Evolutionary conservation across 1,140 invertebrate species (phyloP).

Genomic region (Temnothorax curvispinosus): DNA sequence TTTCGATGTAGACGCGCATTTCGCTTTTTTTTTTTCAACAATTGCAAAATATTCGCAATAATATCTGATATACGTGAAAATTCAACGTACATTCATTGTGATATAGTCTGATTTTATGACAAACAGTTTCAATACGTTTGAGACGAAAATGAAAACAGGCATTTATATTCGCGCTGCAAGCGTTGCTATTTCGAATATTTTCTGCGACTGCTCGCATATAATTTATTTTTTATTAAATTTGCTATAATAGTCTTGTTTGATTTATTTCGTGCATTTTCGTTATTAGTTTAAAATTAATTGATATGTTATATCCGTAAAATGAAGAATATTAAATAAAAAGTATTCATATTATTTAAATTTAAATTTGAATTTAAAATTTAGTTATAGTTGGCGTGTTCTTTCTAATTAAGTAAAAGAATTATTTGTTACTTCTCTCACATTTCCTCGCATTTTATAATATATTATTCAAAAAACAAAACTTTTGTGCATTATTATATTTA

Average conservation of each 20-base stretch:
- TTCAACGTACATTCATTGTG: slow-evolving; percentile 10
- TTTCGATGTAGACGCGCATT: slow-evolving; percentile 30
- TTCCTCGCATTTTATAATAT: neutral
- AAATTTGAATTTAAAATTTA: neutral
- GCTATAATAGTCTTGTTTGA: neutral
- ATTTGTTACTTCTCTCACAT: neutral
- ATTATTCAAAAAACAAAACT: neutral
- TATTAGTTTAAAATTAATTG: slow-evolving; percentile 13
- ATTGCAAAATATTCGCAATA: slow-evolving; percentile 4
- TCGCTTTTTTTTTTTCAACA: neutral
- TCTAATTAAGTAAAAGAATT: neutral
- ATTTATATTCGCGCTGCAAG: neutral
- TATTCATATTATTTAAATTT: neutral
- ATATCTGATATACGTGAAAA: slow-evolving; percentile 23
- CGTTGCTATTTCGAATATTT: neutral
- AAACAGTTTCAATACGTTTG: slow-evolving; percentile 29
- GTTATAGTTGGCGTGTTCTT: neutral
- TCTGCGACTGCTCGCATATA: neutral
- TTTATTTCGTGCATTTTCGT: neutral
- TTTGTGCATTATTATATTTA: neutral
- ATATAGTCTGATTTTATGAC: slow-evolving; percentile 25
- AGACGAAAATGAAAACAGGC: slow-evolving; percentile 13
- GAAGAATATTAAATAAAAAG: neutral
- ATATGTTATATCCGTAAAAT: neutral
- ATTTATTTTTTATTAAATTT: slow-evolving; percentile 39